These are phyloP conservation scores for Cyphomyrus plagiostoma DNA, from an alignment of 2,113 vertebrate species.

Conservation along the genomic window DNA sequence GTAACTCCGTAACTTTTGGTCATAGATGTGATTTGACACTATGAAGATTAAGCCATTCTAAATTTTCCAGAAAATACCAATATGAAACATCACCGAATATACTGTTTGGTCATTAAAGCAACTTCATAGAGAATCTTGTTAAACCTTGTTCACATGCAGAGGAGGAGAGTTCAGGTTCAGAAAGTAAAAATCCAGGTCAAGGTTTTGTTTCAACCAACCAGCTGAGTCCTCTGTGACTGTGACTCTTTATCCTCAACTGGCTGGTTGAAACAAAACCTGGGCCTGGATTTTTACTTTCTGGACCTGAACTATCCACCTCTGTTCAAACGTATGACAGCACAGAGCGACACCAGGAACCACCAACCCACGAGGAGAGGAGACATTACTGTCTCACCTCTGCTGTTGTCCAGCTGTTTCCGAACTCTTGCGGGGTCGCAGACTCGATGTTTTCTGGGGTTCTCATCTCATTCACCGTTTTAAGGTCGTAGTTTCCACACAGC, in stretches of 20 bases:
- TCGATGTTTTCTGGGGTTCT: conserved; percentile 87
- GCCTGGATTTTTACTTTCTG: not conserved
- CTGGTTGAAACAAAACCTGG: not conserved
- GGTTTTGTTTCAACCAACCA: not conserved
- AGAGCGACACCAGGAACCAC: not conserved
- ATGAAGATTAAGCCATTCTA: not conserved
- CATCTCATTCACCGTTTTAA: conserved; percentile 91
- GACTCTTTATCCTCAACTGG: not conserved
- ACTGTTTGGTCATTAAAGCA: not conserved
- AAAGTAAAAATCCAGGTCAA: not conserved
- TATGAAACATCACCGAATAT: not conserved
- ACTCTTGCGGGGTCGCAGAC: conserved; percentile 81
- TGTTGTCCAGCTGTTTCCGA: conserved; percentile 87
- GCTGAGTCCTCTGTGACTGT: not conserved
- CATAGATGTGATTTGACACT: not conserved
- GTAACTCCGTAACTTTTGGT: not conserved
- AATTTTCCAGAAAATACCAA: not conserved
- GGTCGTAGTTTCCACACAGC: conserved; percentile 92
- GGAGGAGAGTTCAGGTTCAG: not conserved
- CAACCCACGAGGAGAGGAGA: not conserved
- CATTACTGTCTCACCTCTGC: conserved; percentile 59
- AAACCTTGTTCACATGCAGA: not conserved
- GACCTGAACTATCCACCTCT: not conserved
- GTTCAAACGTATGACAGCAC: not conserved
- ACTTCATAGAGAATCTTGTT: not conserved